These are phyloP conservation scores for Adelges cooleyi DNA, from an alignment of 1,140 invertebrate species.

Conservation along the genomic window DNA sequence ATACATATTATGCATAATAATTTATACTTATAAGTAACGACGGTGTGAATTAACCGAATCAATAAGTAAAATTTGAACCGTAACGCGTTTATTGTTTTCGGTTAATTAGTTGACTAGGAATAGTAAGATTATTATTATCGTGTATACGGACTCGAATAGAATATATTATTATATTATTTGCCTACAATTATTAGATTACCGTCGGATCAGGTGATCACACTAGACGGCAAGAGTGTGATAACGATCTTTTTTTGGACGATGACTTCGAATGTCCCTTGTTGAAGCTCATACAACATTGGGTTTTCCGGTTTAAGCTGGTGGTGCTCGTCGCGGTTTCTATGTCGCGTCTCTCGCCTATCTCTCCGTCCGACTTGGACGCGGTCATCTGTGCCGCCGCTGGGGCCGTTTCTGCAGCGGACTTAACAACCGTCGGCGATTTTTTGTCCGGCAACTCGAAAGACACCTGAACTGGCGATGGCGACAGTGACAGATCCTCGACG, in stretches of 20 bases:
- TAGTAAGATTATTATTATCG: too few relatives aligned
- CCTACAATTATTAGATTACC: too few relatives aligned
- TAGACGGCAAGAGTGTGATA: conserved; percentile 10
- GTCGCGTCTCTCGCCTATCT: background rate
- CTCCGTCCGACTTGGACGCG: conserved; percentile 3
- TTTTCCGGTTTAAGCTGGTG: background rate
- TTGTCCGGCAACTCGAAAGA: background rate
- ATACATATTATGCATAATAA: too few relatives aligned
- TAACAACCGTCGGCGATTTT: background rate
- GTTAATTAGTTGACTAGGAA: too few relatives aligned
- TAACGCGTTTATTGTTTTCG: too few relatives aligned
- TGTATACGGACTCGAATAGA: too few relatives aligned
- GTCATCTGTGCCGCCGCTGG: background rate
- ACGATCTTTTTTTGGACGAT: background rate
- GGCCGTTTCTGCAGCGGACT: background rate
- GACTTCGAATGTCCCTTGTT: background rate
- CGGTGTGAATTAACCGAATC: too few relatives aligned
- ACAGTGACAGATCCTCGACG: background rate
- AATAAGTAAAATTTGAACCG: too few relatives aligned
- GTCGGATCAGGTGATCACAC: background rate
- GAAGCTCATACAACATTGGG: conserved; percentile 5
- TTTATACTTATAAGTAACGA: too few relatives aligned
- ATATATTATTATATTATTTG: too few relatives aligned
- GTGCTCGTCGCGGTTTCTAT: background rate
- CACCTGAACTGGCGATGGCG: background rate